A percentile compares a stretch with the other conserved stretches of the same genome.
Conservation (phyloP, 2,888 invertebrate species). For the Hylaea fasciaria region DNA sequence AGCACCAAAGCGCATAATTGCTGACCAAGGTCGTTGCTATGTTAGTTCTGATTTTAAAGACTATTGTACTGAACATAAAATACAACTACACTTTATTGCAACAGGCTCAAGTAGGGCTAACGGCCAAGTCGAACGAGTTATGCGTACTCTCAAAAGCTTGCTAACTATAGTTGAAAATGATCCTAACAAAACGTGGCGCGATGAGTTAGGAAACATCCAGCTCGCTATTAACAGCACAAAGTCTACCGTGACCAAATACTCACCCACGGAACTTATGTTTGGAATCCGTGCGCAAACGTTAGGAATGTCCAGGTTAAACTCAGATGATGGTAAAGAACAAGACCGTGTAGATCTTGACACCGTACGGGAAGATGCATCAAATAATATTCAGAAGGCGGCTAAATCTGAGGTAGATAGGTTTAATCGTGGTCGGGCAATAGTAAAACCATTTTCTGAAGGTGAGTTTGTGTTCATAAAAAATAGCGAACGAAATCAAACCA, state of each 20-base stretch:
- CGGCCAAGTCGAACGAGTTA: too few species aligned
- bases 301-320: neutral
- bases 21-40: constrained; percentile 42
- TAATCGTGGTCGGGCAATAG: neutral
- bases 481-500: neutral
- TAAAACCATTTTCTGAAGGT: too few species aligned
- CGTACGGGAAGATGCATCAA: neutral
- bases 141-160: constrained; percentile 36
- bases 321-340: neutral
- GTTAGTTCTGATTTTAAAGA: constrained; percentile 13
- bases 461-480: too few species aligned
- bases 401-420: neutral
- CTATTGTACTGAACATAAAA: too few species aligned
- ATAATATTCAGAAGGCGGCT: neutral
- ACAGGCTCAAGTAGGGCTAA: too few species aligned
- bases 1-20: constrained; percentile 38
- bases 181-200: constrained; percentile 29
- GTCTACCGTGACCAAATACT: neutral
- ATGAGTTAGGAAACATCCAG: constrained; percentile 2
- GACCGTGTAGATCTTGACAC: neutral
- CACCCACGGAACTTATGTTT: neutral
- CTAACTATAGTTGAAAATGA: constrained; percentile 30
- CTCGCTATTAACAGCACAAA: neutral
- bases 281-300: constrained; percentile 3
- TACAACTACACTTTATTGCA: too few species aligned